These are phyloP conservation scores for Sebastes trivittatus DNA, from an alignment of 2,797 vertebrate species.

Conservation along the genomic window DNA sequence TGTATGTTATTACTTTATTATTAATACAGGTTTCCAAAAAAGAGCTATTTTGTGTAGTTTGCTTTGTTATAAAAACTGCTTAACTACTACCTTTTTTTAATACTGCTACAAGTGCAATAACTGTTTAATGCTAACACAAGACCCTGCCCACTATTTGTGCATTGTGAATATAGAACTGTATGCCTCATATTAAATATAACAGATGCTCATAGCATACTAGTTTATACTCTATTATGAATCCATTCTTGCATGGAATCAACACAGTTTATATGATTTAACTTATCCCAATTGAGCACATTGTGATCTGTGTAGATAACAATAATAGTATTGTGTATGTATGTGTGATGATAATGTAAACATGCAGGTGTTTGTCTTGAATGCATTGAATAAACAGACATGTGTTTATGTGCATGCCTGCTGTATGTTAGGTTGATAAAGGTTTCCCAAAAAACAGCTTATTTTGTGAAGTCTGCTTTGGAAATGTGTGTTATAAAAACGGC, in stretches of 20 bases:
- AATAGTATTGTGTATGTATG: too few species aligned
- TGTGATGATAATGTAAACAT: too few species aligned
- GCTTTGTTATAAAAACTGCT: background rate
- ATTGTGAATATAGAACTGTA: background rate
- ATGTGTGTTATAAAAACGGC: background rate
- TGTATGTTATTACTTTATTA: background rate
- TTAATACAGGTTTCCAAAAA: background rate
- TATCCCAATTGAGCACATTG: too few species aligned
- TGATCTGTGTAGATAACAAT: too few species aligned
- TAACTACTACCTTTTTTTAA: background rate
- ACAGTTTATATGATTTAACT: fast-evolving
- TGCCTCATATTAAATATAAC: background rate
- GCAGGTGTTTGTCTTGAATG: too few species aligned
- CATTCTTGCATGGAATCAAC: too few species aligned
- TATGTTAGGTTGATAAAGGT: background rate
- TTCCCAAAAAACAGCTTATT: background rate
- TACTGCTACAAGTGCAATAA: background rate
- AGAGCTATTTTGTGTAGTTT: background rate
- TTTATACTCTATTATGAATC: background rate
- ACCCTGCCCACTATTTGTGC: too few species aligned
- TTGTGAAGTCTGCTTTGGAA: background rate
- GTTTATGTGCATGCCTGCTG: background rate
- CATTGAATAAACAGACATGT: too few species aligned
- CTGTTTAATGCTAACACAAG: too few species aligned
- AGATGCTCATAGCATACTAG: background rate